A percentile compares a stretch with the other conserved stretches of the same genome.
Evolutionary conservation across 2,113 vertebrate genomes (phyloP).

Genomic region (Calonectris borealis): DNA sequence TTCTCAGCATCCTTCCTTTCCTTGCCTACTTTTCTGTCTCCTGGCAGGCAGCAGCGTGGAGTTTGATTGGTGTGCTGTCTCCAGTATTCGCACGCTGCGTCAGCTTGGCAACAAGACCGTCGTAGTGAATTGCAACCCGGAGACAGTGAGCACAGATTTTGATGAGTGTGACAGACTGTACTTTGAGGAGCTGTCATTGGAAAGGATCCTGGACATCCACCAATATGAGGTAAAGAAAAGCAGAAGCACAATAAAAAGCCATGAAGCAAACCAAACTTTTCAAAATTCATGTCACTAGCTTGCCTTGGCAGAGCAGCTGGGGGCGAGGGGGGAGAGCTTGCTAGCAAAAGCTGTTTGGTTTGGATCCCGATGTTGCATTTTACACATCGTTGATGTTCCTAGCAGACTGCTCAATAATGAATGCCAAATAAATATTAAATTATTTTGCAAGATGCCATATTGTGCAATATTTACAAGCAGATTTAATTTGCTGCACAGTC

Average conservation of each 20-base stretch:
- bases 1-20: not conserved
- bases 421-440: conserved; percentile 54
- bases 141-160: conserved; percentile 97
- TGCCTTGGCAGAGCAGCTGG: not conserved
- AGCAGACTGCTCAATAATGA: conserved; percentile 45
- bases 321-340: not conserved
- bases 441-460: conserved; percentile 47
- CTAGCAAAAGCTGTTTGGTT: conserved; percentile 19
- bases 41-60: conserved; percentile 93
- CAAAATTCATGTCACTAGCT: conserved; percentile 5
- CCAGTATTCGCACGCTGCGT: conserved; percentile 87
- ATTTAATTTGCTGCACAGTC: conserved; percentile 49
- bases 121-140: conserved; percentile 95
- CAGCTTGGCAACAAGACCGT: conserved; percentile 89
- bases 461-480: conserved; percentile 60
- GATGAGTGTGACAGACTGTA: conserved; percentile 98
- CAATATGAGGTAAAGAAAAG: conserved; percentile 85
- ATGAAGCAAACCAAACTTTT: not conserved
- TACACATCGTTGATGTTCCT: not conserved
- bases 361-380: not conserved
- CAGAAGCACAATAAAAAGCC: not conserved
- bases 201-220: conserved; percentile 94
- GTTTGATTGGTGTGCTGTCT: conserved; percentile 98
- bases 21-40: not conserved
- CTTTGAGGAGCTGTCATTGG: conserved; percentile 94